Base-by-base conservation (phyloP, 2,113 vertebrate species). In the Elanoides forficatus region DNA sequence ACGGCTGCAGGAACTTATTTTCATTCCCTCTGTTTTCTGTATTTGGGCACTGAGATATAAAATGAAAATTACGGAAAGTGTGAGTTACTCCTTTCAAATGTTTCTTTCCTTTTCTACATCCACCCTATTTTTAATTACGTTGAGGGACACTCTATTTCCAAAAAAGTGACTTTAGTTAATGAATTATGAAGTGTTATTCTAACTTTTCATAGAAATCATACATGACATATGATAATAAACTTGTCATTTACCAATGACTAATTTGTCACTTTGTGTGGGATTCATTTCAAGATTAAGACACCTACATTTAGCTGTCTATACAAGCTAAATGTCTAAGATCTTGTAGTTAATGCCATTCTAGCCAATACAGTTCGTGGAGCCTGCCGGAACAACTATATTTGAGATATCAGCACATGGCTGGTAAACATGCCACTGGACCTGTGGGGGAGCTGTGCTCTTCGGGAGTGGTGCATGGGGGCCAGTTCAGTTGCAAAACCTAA, bases 171-270 rank as follows among this genome's bases (percentile, higher is more conserved):
- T 60, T 86, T 36, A 66, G 45, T 91, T 88, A 93, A 86, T 91
- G 81, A 91, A 96, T 94, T 89, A 94, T 90, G 78, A 89, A 91
- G 76, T 76, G 81, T 47, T 86, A 65, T 76, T 86, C 58, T 65
- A 91, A 60, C 10, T 91, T 73, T 86, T 91, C 59, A 60, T 6
- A 58, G 19, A 82, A 88, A 76, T 84, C 22, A 91, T 76, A 10
- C 6, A 22, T 42, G 65, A 79, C n/a, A 34, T n/a, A 70, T 50
- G 40, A 91, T 86, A 43, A 92, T 40, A 90, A 92, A 92, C 27
- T 58, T 88, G 74, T 81, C 34, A 85, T 84, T 93, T 85, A 63
- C 38, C 66, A 79, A 15, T n/a, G 66, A 92, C 27, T 82, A 63
- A 90, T 75, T 90, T 88, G 60, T 82, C 60, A 79, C 29, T 92